Percentiles rank a stretch among this genome's conserved stretches.
Conservation (phyloP, 2,888 invertebrate species). For the Acanthosepion lycidas region DNA sequence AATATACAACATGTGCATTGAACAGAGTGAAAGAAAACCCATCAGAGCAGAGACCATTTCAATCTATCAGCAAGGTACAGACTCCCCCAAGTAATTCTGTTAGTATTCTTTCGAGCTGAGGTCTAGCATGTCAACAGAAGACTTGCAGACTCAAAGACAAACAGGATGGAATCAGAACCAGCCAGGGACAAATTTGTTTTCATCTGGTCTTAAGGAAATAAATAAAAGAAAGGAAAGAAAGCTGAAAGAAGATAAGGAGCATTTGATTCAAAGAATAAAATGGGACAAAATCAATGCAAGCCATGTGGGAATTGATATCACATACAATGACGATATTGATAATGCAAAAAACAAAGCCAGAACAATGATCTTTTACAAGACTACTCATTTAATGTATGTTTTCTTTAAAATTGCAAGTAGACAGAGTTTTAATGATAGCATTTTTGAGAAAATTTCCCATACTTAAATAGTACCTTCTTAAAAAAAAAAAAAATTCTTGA, state of each 20-base stretch:
- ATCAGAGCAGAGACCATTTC: not conserved
- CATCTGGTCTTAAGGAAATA: constrained; percentile 2
- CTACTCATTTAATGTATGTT: not conserved
- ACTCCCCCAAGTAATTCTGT: not conserved
- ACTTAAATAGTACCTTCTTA: too few relatives aligned
- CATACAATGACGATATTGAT: not conserved
- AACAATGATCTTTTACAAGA: not conserved
- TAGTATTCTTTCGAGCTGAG: not conserved
- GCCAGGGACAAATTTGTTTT: constrained; percentile 18
- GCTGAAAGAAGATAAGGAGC: not conserved
- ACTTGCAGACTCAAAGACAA: not conserved
- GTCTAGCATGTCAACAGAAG: constrained; percentile 13
- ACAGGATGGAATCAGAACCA: constrained; percentile 2
- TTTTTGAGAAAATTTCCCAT: too few relatives aligned
- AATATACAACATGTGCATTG: not conserved
- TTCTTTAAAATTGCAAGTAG: too few relatives aligned
- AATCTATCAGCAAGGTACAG: not conserved
- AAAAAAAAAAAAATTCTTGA: too few relatives aligned
- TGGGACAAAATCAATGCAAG: not conserved
- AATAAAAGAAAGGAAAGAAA: not conserved
- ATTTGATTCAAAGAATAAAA: not conserved
- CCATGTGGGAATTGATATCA: not conserved
- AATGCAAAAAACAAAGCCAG: not conserved
- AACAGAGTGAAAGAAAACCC: not conserved
- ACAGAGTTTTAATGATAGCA: too few relatives aligned